Percentiles rank a stretch among this genome's conserved stretches.
phyloP scores from a whole-genome alignment of 2,888 invertebrate species.

The Miltochrista miniata region DNA sequence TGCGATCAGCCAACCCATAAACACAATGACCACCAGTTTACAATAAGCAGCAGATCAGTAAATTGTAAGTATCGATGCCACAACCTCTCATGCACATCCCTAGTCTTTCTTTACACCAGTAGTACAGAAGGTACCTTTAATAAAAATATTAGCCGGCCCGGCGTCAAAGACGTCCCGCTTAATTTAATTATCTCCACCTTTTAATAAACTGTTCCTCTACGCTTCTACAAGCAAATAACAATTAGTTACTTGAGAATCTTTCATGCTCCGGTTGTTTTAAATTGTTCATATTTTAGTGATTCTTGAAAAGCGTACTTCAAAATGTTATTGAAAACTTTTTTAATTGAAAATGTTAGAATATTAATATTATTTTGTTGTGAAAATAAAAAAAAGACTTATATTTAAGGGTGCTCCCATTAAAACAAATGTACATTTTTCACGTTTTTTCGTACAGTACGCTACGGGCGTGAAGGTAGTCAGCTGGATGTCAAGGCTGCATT shows the following conservation, averaged over 20 bases:
- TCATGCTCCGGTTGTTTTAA: slow-evolving; percentile 33
- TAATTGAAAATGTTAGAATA: neutral
- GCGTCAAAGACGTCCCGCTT: slow-evolving; percentile 76
- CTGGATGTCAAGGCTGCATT: too few relatives aligned
- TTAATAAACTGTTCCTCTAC: slow-evolving; percentile 67
- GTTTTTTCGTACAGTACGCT: too few relatives aligned
- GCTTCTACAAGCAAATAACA: slow-evolving; percentile 57
- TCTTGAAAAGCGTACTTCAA: slow-evolving; percentile 17
- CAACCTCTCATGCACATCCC: slow-evolving; percentile 13
- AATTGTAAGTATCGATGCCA: neutral
- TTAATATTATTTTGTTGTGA: too few relatives aligned
- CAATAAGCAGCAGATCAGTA: too few relatives aligned
- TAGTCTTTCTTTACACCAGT: slow-evolving; percentile 30
- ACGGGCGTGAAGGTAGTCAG: too few relatives aligned
- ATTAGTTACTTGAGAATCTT: slow-evolving; percentile 54
- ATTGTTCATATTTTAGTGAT: slow-evolving; percentile 26
- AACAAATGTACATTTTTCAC: too few relatives aligned
- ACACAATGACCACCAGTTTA: too few relatives aligned
- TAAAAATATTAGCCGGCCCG: slow-evolving; percentile 74
- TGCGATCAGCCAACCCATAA: too few relatives aligned
- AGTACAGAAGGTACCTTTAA: slow-evolving; percentile 51
- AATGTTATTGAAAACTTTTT: slow-evolving; percentile 4
- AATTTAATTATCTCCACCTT: slow-evolving; percentile 78
- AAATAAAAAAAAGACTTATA: too few relatives aligned
- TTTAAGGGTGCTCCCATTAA: too few relatives aligned